phyloP scores from a whole-genome alignment of 2,888 invertebrate species.

The Cremastobaeus sp. region DNA sequence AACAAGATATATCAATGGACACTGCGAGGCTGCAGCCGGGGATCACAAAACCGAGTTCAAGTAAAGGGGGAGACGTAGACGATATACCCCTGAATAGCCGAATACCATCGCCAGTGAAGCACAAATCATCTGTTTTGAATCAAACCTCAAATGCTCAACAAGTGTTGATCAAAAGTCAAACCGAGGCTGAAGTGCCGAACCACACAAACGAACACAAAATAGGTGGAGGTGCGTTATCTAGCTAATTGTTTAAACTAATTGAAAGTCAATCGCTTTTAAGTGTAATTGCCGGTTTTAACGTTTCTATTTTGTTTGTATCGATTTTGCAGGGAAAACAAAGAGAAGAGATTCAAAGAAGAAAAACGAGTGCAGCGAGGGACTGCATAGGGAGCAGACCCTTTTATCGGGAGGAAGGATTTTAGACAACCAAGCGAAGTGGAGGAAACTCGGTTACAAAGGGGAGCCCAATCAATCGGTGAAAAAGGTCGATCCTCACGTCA shows the following conservation, averaged over 20 bases:
- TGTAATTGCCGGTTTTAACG: too few species aligned
- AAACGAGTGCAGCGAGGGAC: slow-evolving; percentile 80
- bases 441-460: slow-evolving; percentile 74
- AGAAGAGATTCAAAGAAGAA: slow-evolving; percentile 82
- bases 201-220: slow-evolving; percentile 77
- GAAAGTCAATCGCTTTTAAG: too few species aligned
- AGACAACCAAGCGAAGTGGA: slow-evolving; percentile 76
- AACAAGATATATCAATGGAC: slow-evolving; percentile 71
- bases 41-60: slow-evolving; percentile 70
- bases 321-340: slow-evolving; percentile 76
- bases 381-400: slow-evolving; percentile 78
- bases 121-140: slow-evolving; percentile 70
- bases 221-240: slow-evolving; percentile 76
- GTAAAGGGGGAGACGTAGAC: slow-evolving; percentile 74
- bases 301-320: neutral
- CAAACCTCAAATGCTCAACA: slow-evolving; percentile 70
- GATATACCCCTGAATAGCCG: slow-evolving; percentile 76
- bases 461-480: slow-evolving; percentile 67
- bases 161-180: slow-evolving; percentile 69
- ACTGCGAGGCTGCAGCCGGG: slow-evolving; percentile 64
- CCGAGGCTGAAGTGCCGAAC: slow-evolving; percentile 73
- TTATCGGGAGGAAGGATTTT: slow-evolving; percentile 77
- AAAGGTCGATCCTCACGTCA: slow-evolving; percentile 79
- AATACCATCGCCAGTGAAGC: slow-evolving; percentile 76
- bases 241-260: slow-evolving; percentile 14